These are phyloP conservation scores for Stomorhina lunata DNA, from an alignment of 2,888 invertebrate genomes.

Conservation along the genomic window DNA sequence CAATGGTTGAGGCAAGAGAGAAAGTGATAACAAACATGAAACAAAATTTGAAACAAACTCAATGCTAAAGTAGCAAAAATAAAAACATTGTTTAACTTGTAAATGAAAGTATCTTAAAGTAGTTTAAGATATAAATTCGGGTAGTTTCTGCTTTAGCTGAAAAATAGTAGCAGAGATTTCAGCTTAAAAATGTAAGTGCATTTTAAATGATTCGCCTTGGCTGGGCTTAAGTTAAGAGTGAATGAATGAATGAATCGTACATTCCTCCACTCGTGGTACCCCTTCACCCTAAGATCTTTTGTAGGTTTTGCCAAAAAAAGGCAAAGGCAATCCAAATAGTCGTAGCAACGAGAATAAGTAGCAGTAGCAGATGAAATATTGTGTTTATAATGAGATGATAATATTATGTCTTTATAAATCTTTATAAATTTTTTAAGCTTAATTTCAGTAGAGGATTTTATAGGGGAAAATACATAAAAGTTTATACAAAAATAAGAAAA, in stretches of 20 bases:
- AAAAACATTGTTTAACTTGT: too few relatives aligned
- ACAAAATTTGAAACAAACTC: not conserved
- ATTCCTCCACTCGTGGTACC: too few relatives aligned
- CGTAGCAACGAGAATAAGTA: not conserved
- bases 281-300: not conserved
- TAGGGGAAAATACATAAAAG: not conserved
- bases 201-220: slow-evolving; percentile 60
- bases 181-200: slow-evolving; percentile 52
- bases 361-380: slow-evolving; percentile 2
- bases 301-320: not conserved
- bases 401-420: slow-evolving; percentile 49
- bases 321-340: not conserved
- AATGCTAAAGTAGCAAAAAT: too few relatives aligned
- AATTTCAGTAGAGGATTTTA: slow-evolving; percentile 31
- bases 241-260: too few relatives aligned
- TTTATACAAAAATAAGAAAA: not conserved
- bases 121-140: too few relatives aligned
- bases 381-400: slow-evolving; percentile 58
- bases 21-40: slow-evolving; percentile 51
- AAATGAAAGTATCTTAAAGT: too few relatives aligned
- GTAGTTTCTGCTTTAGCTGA: too few relatives aligned
- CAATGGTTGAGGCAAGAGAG: slow-evolving; percentile 51
- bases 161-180: slow-evolving; percentile 30
- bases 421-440: slow-evolving; percentile 46
- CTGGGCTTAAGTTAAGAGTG: slow-evolving; percentile 38